A percentile compares a stretch with the other conserved stretches of the same genome.
Evolutionary conservation across 2,888 invertebrate species (phyloP).

Genomic region (Amphipyra tragopoginis): DNA sequence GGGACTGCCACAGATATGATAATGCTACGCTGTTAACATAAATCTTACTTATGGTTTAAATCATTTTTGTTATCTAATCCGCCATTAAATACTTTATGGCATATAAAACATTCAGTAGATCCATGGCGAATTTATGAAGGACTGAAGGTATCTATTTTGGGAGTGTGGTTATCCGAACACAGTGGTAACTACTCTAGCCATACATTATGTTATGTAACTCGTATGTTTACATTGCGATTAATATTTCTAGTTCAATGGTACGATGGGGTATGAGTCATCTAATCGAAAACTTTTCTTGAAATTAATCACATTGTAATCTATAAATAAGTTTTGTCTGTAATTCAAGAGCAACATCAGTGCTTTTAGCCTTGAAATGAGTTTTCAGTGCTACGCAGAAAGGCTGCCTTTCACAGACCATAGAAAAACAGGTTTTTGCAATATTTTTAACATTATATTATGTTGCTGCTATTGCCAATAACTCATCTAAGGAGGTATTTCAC

Average conservation of each 20-base stretch:
- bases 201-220: slow-evolving; percentile 49
- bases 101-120: slow-evolving; percentile 65
- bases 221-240: slow-evolving; percentile 49
- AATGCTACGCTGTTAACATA: slow-evolving; percentile 56
- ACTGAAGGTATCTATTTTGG: slow-evolving; percentile 58
- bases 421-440: no score
- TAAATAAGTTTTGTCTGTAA: slow-evolving; percentile 27
- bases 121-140: slow-evolving; percentile 63
- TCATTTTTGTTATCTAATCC: slow-evolving; percentile 66
- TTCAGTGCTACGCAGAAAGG: slow-evolving; percentile 5
- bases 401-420: neutral
- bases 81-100: slow-evolving; percentile 65
- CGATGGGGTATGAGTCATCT: slow-evolving; percentile 51
- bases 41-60: slow-evolving; percentile 64
- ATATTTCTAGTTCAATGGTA: slow-evolving; percentile 48
- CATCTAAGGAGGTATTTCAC: no score
- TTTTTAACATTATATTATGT: no score
- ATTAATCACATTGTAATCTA: slow-evolving; percentile 49
- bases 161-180: slow-evolving; percentile 41
- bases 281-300: slow-evolving; percentile 41
- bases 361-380: neutral
- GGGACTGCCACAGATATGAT: slow-evolving; percentile 45
- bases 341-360: slow-evolving; percentile 19
- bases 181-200: slow-evolving; percentile 31
- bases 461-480: no score